These are phyloP conservation scores for Brenthis daphne DNA, from an alignment of 2,888 invertebrate genomes.

Conservation along the genomic window DNA sequence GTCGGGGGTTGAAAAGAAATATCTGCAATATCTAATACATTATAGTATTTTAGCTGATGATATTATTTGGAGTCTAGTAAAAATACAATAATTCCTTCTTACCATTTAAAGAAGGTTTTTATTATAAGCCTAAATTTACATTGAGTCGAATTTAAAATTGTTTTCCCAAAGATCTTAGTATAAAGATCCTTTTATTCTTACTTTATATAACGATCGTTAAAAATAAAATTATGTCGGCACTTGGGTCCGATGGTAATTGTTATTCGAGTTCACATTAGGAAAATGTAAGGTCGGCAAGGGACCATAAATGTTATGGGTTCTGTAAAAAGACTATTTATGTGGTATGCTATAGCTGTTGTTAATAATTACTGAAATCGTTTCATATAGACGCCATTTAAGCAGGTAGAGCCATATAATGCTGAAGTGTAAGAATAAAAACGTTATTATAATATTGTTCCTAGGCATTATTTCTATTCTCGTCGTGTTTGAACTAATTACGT, in stretches of 20 bases:
- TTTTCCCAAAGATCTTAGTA: constrained; percentile 4
- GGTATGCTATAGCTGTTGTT: constrained; percentile 17
- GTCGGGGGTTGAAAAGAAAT: too few relatives aligned
- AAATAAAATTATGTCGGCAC: constrained; percentile 34
- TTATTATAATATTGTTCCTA: too few relatives aligned
- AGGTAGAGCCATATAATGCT: too few relatives aligned
- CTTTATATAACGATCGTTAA: constrained; percentile 18
- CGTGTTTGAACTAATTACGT: too few relatives aligned
- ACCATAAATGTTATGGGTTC: constrained; percentile 30
- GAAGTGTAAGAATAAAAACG: too few relatives aligned
- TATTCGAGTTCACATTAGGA: constrained; percentile 37
- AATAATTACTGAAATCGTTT: constrained; percentile 24
- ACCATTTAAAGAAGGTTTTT: background rate
- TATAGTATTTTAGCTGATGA: too few relatives aligned
- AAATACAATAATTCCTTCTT: background rate
- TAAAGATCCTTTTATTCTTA: constrained; percentile 16
- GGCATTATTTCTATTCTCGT: too few relatives aligned
- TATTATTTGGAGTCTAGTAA: too few relatives aligned
- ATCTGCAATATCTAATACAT: too few relatives aligned
- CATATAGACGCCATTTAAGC: background rate
- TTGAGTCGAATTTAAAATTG: background rate
- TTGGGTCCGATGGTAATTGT: constrained; percentile 34
- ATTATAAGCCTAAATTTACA: constrained; percentile 3
- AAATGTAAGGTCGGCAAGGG: constrained; percentile 34
- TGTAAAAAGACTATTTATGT: constrained; percentile 30